Percentiles rank a stretch among this genome's conserved stretches.
phyloP scores from a whole-genome alignment of 2,113 vertebrate species.

The Atrichornis clamosus region DNA sequence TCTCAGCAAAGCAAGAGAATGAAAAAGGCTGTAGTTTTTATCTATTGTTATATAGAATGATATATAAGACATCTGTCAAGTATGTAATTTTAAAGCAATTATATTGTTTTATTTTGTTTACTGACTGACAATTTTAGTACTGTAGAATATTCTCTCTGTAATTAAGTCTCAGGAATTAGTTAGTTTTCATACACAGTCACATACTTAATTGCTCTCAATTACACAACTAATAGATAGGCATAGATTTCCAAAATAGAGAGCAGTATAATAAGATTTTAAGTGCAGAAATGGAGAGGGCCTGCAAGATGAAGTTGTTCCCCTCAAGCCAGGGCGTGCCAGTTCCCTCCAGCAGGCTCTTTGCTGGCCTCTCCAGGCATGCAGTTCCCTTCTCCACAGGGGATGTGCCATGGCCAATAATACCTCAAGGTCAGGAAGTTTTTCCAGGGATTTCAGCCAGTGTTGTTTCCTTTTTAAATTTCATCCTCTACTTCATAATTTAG shows the following conservation, averaged over 20 bases:
- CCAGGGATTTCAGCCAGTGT: not conserved
- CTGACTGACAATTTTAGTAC: not conserved
- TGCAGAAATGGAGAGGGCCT: not conserved
- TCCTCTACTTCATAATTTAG: not conserved
- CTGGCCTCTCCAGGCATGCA: not conserved
- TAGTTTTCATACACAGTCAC: not conserved
- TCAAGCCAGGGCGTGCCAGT: not conserved
- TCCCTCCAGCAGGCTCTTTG: not conserved
- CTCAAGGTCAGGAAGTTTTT: slow-evolving; percentile 46
- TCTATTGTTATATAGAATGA: not conserved
- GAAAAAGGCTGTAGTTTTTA: not conserved
- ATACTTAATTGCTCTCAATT: not conserved
- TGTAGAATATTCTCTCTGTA: not conserved
- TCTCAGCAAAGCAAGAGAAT: not conserved
- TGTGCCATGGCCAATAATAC: not conserved
- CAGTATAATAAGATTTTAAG: not conserved
- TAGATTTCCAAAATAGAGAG: not conserved
- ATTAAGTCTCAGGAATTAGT: not conserved
- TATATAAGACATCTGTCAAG: not conserved
- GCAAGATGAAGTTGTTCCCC: not conserved
- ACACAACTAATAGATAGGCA: not conserved
- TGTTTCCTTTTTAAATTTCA: slow-evolving; percentile 17
- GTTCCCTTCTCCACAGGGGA: not conserved
- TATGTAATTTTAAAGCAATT: not conserved
- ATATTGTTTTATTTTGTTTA: not conserved